Base-by-base conservation (phyloP, 2,888 invertebrate species). In the Eupithecia subfuscata region DNA sequence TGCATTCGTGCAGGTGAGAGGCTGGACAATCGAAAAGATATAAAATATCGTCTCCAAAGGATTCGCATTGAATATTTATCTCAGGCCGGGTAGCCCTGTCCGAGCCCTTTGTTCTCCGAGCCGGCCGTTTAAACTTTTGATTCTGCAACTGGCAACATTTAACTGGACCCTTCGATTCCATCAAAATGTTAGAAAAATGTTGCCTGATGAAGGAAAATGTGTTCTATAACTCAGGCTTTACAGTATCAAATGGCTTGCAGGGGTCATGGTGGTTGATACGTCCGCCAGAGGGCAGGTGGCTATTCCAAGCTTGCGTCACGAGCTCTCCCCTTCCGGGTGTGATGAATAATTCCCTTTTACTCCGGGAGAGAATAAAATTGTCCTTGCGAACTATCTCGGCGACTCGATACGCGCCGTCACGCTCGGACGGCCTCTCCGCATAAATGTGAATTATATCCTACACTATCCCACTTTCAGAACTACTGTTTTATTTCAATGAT, bases 261-360 rank as follows among this genome's bases (percentile, higher is more conserved):
- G 3, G 25, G 40, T 16, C 56, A 16, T 60, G 82, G 85, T 74
- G 73, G 84, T 87, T 92, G 84, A 72, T 87, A 75, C 88, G 70
- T 88, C 90, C 79, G 77, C 75, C 37, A 78, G 81, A 82, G 76
- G 84, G 86, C 90, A 89, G 90, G 90, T 91, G 92, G 92, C 91
- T 90, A 92, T 92, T 91, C 93, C 90, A 90, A 90, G 89, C 92
- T 95, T 94, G 94, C 95, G 94, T 94, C 95, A 94, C 90, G 91
- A 90, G 86, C 91, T 94, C 94, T 94, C 94, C 95, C 94, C 94
- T 95, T 95, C 95, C 95, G 95, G 94, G 95, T 94, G 94, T 92
- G 94, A 94, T 95, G 94, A 95, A 95, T 95, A 94, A 95, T 95
- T 94, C 94, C 91, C 91, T 93, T 94, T 93, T 92, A 93, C 93